phyloP scores from a whole-genome alignment of 2,797 vertebrate genomes.

The Trichosurus vulpecula region DNA sequence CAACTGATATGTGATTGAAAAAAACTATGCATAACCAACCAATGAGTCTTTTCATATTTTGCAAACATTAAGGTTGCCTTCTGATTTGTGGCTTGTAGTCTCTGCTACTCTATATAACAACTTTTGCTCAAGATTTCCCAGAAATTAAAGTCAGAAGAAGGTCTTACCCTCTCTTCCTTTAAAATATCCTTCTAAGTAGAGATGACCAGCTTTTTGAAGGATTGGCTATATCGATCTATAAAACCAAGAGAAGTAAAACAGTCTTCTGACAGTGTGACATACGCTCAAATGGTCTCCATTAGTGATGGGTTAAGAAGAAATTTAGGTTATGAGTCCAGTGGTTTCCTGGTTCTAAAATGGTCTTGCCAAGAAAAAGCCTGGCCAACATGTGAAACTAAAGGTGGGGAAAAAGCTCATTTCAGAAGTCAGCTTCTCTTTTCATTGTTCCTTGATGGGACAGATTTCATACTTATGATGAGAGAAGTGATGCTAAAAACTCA shows the following conservation, averaged over 20 bases:
- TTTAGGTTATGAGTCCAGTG: background rate
- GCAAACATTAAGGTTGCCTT: background rate
- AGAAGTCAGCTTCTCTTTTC: background rate
- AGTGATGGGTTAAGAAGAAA: background rate
- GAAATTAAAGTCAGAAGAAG: background rate
- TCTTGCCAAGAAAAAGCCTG: background rate
- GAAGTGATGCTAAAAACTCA: background rate
- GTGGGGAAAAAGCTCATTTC: background rate
- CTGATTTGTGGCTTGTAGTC: background rate
- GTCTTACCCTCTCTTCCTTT: background rate
- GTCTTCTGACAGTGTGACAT: background rate
- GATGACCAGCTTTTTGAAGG: background rate
- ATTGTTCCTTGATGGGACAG: background rate
- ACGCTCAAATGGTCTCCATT: background rate
- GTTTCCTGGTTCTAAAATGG: background rate
- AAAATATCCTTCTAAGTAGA: background rate
- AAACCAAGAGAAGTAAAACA: background rate
- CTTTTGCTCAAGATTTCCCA: background rate
- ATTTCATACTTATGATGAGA: background rate
- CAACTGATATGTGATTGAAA: background rate
- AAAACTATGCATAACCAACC: background rate
- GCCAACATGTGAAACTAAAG: background rate
- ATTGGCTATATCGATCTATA: background rate
- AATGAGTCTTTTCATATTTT: background rate
- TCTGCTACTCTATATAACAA: background rate